Conservation (phyloP, 2,888 invertebrate species). For the Euplagia quadripunctaria region DNA sequence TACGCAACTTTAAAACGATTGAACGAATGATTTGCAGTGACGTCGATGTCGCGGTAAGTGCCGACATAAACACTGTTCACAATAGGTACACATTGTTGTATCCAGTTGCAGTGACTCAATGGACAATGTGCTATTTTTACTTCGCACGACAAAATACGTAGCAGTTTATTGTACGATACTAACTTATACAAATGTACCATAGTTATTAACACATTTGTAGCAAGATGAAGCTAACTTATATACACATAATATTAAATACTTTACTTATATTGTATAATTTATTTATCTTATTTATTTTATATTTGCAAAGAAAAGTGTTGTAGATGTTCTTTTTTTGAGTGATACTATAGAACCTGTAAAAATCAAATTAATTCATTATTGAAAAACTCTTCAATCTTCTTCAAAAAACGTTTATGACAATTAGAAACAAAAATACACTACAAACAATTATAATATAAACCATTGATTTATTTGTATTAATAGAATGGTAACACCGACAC, state of each 20-base stretch:
- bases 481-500: too few relatives aligned
- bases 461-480: too few relatives aligned
- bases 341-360: too few relatives aligned
- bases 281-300: too few relatives aligned
- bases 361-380: too few relatives aligned
- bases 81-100: constrained; percentile 5
- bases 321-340: too few relatives aligned
- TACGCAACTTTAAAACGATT: constrained; percentile 5
- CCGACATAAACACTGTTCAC: constrained; percentile 2
- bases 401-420: too few relatives aligned
- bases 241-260: background rate
- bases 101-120: background rate
- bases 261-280: too few relatives aligned
- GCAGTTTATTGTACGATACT: background rate
- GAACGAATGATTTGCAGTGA: constrained; percentile 8
- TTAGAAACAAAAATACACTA: too few relatives aligned
- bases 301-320: too few relatives aligned
- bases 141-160: background rate
- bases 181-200: background rate
- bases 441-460: too few relatives aligned
- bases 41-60: background rate
- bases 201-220: background rate
- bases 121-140: constrained; percentile 9
- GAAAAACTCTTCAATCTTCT: too few relatives aligned
- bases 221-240: background rate